Evolutionary conservation across 2,113 vertebrate species (phyloP).

Genomic region (Leptocoma aspasia): DNA sequence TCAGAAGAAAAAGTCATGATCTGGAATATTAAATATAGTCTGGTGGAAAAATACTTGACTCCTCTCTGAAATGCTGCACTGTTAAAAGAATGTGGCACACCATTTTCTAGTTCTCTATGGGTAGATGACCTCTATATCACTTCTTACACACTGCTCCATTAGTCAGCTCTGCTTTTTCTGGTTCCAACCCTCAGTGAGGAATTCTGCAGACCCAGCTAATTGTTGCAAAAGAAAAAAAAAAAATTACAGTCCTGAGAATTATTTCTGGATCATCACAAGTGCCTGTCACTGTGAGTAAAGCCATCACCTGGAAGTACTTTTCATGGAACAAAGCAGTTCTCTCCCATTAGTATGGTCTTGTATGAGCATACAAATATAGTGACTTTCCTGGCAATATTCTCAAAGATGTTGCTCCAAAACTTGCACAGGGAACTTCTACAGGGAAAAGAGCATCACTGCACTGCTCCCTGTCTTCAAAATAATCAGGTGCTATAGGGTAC

Average conservation of each 20-base stretch:
- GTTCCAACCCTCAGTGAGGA: background rate
- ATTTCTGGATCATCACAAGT: background rate
- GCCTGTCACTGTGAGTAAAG: background rate
- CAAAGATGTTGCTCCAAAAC: background rate
- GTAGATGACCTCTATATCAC: background rate
- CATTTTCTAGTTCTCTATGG: background rate
- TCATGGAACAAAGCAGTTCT: background rate
- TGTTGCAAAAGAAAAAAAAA: background rate
- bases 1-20: background rate
- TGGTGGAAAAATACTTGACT: background rate
- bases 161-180: background rate
- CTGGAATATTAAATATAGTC: background rate
- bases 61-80: background rate
- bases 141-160: background rate
- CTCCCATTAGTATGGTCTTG: background rate
- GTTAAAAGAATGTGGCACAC: background rate
- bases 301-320: background rate
- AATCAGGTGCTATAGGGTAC: background rate
- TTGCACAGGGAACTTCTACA: background rate
- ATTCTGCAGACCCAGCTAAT: slow-evolving; percentile 11
- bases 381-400: background rate
- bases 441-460: background rate
- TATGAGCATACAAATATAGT: background rate
- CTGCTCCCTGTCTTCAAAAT: background rate
- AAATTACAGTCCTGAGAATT: background rate